phyloP scores from a whole-genome alignment of 35 echinoderm and acorn worm genomes.

The Apostichopus japonicus region DNA sequence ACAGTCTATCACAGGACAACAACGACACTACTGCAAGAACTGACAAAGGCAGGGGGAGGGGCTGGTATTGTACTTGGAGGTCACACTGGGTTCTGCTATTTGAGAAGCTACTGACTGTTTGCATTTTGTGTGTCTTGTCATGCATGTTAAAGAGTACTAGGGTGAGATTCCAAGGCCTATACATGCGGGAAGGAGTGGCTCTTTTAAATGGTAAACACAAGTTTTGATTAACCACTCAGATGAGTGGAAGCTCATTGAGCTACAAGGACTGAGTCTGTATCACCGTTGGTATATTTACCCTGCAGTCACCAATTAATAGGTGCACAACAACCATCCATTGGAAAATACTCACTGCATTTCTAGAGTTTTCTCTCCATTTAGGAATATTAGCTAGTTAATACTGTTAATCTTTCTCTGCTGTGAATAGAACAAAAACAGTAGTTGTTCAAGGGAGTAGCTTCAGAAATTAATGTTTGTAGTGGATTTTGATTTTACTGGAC shows the following conservation, averaged over 20 bases:
- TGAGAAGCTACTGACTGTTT: slow-evolving; percentile 2
- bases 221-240: slow-evolving; percentile 19
- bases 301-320: too few relatives aligned
- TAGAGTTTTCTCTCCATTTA: too few relatives aligned
- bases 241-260: slow-evolving; percentile 29
- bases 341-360: too few relatives aligned
- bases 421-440: too few relatives aligned
- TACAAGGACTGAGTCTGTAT: neutral
- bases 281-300: neutral
- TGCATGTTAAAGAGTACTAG: slow-evolving; percentile 4
- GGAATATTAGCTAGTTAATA: too few relatives aligned
- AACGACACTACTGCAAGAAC: neutral
- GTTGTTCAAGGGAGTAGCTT: too few relatives aligned
- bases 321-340: too few relatives aligned
- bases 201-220: slow-evolving; percentile 47
- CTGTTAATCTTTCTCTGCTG: too few relatives aligned
- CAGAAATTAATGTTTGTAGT: too few relatives aligned
- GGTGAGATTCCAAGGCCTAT: slow-evolving; percentile 35
- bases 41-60: slow-evolving; percentile 42
- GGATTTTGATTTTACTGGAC: too few relatives aligned
- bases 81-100: slow-evolving; percentile 10
- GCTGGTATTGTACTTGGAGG: slow-evolving; percentile 34
- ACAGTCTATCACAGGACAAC: slow-evolving; percentile 2
- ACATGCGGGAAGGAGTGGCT: slow-evolving; percentile 32
- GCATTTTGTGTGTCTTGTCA: slow-evolving; percentile 31